Base-by-base conservation (phyloP, 2,888 invertebrate genomes). In the Spicauda simplicius region DNA sequence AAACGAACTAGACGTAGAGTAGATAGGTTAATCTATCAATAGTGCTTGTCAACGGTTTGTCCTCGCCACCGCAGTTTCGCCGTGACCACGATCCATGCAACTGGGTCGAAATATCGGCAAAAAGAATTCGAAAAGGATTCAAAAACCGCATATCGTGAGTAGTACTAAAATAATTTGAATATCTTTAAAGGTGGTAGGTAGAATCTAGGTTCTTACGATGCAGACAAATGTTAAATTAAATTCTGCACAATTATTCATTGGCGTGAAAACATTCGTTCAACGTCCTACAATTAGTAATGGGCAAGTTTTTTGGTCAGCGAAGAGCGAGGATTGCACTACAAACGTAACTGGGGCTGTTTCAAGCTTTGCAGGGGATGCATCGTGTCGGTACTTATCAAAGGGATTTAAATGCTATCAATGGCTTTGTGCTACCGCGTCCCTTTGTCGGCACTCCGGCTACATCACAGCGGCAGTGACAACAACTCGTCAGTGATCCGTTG, bases 321-420 rank as follows among this genome's bases (percentile, higher is more conserved):
- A 64, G 48, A 20, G 41, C 64, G 37, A 30, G 33, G 20, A 65
- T 65, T 66, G 54, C 54, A 30, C 59, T 53, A 60, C 66, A 61
- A 30, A 33, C 66, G 65, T 59, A 59, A 59, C 54, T 25, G 33
- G 66, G 60, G 60, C 30, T 30, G 33, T 20, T 67, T 37, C 10
- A 52, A 57, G 25, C 74, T 82, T 81, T 77, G 74, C 80, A 83
- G 77, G 80, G 84, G 86, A 82, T 84, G 80, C 75, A 71, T 72
- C 72, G 41, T 41, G 80, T 76, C 89, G 89, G 88, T 79, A 71
- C 74, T 74, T 73, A 80, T 90, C 86, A 90, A 90, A 91, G 87
- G 86, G 86, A 88, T 88, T 87, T 86, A 85, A 88, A 87, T 87
- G 85, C 87, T 91, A 90, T 90, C 91, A 89, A 89, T 90, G 84